Percentiles rank a stretch among this genome's conserved stretches.
These are phyloP conservation scores for Morinoia aosen DNA, from an alignment of 2,888 invertebrate species.

Conservation along the genomic window DNA sequence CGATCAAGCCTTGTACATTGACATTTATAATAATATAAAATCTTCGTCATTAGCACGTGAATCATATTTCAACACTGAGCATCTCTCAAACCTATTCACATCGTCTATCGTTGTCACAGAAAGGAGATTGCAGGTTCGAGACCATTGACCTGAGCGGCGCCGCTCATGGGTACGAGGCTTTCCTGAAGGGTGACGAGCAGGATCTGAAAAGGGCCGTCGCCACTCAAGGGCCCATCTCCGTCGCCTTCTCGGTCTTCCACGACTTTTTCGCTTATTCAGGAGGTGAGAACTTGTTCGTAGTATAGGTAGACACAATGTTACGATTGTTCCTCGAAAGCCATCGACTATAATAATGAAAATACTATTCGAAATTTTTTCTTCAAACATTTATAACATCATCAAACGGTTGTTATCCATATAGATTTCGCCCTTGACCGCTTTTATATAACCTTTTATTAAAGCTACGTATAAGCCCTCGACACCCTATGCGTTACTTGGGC, in stretches of 20 bases:
- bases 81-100: not conserved
- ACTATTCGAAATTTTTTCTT: not conserved
- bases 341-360: not conserved
- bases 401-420: too few species aligned
- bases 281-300: not conserved
- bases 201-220: conserved; percentile 22
- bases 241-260: not conserved
- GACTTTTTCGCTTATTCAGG: conserved; percentile 4
- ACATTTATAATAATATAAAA: not conserved
- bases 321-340: not conserved
- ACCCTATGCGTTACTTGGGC: too few species aligned
- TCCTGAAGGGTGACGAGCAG: not conserved
- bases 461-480: too few species aligned
- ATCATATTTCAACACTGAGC: not conserved
- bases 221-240: not conserved
- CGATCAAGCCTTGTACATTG: not conserved
- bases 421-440: too few species aligned
- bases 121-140: not conserved
- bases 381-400: not conserved
- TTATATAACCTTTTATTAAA: too few species aligned
- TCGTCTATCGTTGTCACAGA: not conserved
- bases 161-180: not conserved
- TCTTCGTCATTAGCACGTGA: not conserved
- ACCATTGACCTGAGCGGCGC: not conserved
- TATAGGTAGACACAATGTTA: not conserved